Evolutionary conservation across 2,797 vertebrate genomes (phyloP), one percentile per base, ranked within the genome.

Genomic region (Saxicola maurus): DNA sequence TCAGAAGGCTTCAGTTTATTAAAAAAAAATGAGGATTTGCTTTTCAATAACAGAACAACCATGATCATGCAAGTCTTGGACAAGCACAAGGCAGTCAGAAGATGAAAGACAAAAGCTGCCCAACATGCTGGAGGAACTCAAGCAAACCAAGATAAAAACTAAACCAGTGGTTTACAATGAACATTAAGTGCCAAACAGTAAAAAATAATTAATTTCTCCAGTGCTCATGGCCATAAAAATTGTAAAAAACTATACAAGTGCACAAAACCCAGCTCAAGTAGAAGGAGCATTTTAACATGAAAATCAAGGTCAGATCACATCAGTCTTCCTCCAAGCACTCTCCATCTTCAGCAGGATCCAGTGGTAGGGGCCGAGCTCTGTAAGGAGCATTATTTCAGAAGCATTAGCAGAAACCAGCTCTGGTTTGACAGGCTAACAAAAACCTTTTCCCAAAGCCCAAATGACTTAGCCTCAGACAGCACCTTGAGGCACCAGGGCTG

Each of bases 321-420:
- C 48, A 66, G 56, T 95, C 68, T 72, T 94, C 60, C 28, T 67
- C 79, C 17, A 59, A 90, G 61, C 72, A 86, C 10, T 72, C n/a
- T 1, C 76, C 84, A 3, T 95, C 94, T 79, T 96, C 88, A 4
- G 67, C 66, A 45, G 95, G 65, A 79, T 92, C 95, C 55, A 81
- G 88, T 73, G 93, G 87, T 88, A 96, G 84, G 67, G 90, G 73
- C n/a, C 25, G 9, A 61, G 89, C 52, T 93, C 97, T 97, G 92
- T 33, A 62, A 84, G 80, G 79, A 45, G 16, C 12, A 12, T 66
- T 20, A 65, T 53, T 53, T 83, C 61, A 68, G 28, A 69, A 42
- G 60, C 31, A 35, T 83, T 62, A 90, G 33, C 31, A 73, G n/a
- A 35, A 55, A 24, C 23, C 9, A 4, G 2, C 60, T 82, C 37